phyloP scores from a whole-genome alignment of 1,140 invertebrate genomes.

The Trachymyrmex cornetzi region DNA sequence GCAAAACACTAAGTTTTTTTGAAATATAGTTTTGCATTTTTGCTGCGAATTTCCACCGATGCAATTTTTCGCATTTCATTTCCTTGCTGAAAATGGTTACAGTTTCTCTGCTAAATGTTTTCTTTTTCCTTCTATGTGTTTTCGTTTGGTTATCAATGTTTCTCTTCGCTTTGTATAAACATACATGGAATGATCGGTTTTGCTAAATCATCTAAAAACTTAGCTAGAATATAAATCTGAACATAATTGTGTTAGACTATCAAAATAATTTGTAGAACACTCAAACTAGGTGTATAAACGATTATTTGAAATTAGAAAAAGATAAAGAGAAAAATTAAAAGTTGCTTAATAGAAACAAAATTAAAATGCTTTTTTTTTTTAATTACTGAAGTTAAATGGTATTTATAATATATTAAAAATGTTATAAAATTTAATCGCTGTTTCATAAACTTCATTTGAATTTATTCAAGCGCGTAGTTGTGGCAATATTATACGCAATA shows the following conservation, averaged over 20 bases:
- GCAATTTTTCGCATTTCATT: not conserved
- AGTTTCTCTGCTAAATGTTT: not conserved
- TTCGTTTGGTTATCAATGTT: not conserved
- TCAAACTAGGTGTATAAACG: too few species aligned
- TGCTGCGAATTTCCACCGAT: not conserved
- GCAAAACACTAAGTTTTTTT: not conserved
- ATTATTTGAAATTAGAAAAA: not conserved
- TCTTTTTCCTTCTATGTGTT: not conserved
- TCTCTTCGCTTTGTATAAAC: not conserved
- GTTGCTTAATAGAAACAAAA: not conserved
- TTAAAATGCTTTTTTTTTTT: too few species aligned
- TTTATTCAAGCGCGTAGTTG: not conserved
- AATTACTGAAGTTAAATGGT: not conserved
- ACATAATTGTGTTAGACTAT: too few species aligned
- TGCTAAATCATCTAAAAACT: too few species aligned
- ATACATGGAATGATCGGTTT: not conserved
- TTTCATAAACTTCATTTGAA: not conserved
- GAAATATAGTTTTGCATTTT: not conserved
- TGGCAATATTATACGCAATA: not conserved
- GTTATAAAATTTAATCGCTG: not conserved
- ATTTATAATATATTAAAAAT: not conserved
- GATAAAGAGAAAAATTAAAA: not conserved
- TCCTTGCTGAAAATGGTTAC: not conserved
- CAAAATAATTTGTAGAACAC: too few species aligned
- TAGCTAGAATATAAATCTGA: too few species aligned